Conservation (phyloP, 2,113 vertebrate genomes). For the Hemiscyllium ocellatum region DNA sequence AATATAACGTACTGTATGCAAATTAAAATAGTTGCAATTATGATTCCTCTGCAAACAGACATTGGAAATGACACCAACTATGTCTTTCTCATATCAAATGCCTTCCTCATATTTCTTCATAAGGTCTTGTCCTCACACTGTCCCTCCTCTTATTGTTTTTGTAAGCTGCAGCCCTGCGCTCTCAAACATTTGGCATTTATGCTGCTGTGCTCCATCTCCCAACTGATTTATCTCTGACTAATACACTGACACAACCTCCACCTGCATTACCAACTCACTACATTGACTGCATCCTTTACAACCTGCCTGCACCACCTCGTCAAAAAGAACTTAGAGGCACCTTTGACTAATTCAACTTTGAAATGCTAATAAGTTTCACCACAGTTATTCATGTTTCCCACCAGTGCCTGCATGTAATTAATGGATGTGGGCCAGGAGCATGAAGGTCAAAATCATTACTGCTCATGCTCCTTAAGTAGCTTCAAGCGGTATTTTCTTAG, state of each 20-base stretch:
- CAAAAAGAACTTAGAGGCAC: neutral
- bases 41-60: neutral
- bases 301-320: neutral
- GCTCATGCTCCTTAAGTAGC: neutral
- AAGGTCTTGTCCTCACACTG: neutral
- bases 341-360: conserved; percentile 18
- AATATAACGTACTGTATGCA: neutral
- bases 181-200: neutral
- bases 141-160: neutral
- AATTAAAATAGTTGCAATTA: neutral
- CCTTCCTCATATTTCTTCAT: neutral
- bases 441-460: conserved; percentile 16
- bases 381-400: neutral
- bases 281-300: neutral
- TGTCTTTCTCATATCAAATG: neutral
- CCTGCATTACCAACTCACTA: neutral
- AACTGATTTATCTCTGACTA: neutral
- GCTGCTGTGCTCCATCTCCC: neutral
- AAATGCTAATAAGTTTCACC: conserved; percentile 1
- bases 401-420: neutral
- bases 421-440: neutral
- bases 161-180: neutral
- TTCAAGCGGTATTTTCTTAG: neutral
- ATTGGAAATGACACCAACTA: neutral
- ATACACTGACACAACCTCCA: neutral